Evolutionary conservation across 2,888 invertebrate species (phyloP), one percentile per base, ranked within the genome.

Genomic region (Hedya salicella): DNA sequence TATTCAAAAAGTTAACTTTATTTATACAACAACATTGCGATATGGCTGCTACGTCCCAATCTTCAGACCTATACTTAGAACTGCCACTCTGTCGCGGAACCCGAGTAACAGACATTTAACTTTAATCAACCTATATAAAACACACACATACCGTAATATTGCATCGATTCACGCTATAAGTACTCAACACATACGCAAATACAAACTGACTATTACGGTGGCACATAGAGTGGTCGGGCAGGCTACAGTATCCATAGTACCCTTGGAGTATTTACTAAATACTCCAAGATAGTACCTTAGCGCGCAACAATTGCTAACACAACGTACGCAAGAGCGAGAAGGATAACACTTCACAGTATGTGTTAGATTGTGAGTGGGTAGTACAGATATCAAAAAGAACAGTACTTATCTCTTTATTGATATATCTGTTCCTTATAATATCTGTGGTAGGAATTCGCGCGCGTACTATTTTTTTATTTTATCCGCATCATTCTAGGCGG

Each of bases 1-100:
- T 72, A 70, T 66, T 74, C 64, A 75, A 74, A 75, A 73, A 70
- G 70, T 67, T 69, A 75, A 72, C 65, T 67, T 64, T 62, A 65
- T 64, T 67, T 69, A 68, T 44, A 62, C 68, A 68, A 56, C 62
- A 66, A 68, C 69, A 69, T 62, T 42, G 66, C 48, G 19, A 40
- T 53, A 9, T 21, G 44, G 11, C 52, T 16, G 48, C 25, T 25
- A 25, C 65, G 54, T 64, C 70, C 70, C 61, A 53, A 53, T 50
- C 65, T 17, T 4, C 57, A 32, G 19, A 57, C 11, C n/a, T 17
- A 14, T 17, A 19, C 16, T 19, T 44, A 16, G 8, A 19, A 11
- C 14, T 25, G 2, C 25, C 13, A 9, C n/a, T 21, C 25, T 32
- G 30, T 57, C 57, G 57, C 3, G 57, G 46, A 32, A 57, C 44